A percentile compares a stretch with the other conserved stretches of the same genome.
phyloP scores from a whole-genome alignment of 2,888 invertebrate species.

The Sesamia inferens region DNA sequence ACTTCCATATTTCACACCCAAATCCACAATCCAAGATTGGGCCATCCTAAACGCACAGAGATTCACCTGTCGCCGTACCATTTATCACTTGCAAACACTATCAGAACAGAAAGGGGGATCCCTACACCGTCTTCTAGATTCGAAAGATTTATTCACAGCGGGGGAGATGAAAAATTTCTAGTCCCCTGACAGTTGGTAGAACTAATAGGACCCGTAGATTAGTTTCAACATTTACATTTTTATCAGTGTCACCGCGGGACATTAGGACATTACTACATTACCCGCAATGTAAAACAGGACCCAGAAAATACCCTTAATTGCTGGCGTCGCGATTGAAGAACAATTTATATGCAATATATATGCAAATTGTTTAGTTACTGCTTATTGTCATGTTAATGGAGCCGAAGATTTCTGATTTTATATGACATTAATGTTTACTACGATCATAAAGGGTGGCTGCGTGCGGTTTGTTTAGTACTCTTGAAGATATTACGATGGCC shows the following conservation, averaged over 20 bases:
- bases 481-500: constrained; percentile 37
- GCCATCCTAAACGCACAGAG: constrained; percentile 62
- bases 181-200: constrained; percentile 69
- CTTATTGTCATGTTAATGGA: constrained; percentile 72
- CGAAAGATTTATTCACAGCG: constrained; percentile 80
- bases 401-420: constrained; percentile 54
- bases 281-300: constrained; percentile 79
- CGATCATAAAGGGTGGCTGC: constrained; percentile 50
- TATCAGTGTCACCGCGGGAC: constrained; percentile 71
- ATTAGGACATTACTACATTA: constrained; percentile 69
- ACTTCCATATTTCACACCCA: constrained; percentile 62
- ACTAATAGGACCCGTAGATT: constrained; percentile 73
- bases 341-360: constrained; percentile 85
- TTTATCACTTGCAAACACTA: constrained; percentile 70
- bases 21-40: constrained; percentile 65
- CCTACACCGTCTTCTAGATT: constrained; percentile 69
- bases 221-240: constrained; percentile 77
- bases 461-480: constrained; percentile 56
- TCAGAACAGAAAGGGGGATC: constrained; percentile 60
- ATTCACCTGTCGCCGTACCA: constrained; percentile 66
- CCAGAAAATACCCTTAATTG: constrained; percentile 79
- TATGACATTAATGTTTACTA: constrained; percentile 58
- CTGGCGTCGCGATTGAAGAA: constrained; percentile 70
- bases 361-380: constrained; percentile 78
- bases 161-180: constrained; percentile 75